phyloP scores from a whole-genome alignment of 2,888 invertebrate species.

The Philopedon plagiatum region DNA sequence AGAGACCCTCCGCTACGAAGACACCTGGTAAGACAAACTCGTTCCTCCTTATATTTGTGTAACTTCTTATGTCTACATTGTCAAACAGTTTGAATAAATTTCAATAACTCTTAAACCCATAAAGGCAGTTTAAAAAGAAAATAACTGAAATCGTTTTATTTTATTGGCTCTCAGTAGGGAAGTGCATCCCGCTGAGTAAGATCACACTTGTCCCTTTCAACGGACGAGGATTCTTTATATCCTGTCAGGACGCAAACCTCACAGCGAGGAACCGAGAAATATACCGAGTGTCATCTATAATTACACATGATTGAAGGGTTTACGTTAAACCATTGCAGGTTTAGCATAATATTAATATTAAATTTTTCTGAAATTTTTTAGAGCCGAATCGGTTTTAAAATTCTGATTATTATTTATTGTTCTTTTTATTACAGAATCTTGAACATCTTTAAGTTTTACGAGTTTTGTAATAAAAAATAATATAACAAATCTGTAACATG shows the following conservation, averaged over 20 bases:
- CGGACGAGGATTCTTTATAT: slow-evolving; percentile 62
- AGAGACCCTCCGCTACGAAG: slow-evolving; percentile 43
- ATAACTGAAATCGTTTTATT: slow-evolving; percentile 64
- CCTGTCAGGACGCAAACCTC: slow-evolving; percentile 41
- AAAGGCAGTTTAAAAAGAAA: slow-evolving; percentile 60
- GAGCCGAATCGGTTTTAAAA: neutral
- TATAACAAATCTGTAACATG: too few species aligned
- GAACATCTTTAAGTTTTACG: too few species aligned
- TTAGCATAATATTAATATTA: slow-evolving; percentile 21
- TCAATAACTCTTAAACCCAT: slow-evolving; percentile 65
- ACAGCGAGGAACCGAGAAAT: slow-evolving; percentile 32
- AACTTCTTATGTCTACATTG: slow-evolving; percentile 53
- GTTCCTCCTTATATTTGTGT: slow-evolving; percentile 49
- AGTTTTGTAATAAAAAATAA: too few species aligned
- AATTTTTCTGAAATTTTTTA: neutral
- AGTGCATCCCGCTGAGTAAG: slow-evolving; percentile 61
- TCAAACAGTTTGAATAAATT: slow-evolving; percentile 66
- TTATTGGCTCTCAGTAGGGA: slow-evolving; percentile 65
- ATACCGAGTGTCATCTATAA: slow-evolving; percentile 24
- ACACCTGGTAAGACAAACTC: slow-evolving; percentile 50
- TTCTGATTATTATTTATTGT: neutral
- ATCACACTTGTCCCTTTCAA: slow-evolving; percentile 67
- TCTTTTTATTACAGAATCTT: too few species aligned
- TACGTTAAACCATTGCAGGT: slow-evolving; percentile 4
- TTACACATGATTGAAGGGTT: slow-evolving; percentile 23